Evolutionary conservation across 2,888 invertebrate species (phyloP), one percentile per base, ranked within the genome.

Genomic region (Clepsis dumicolana): DNA sequence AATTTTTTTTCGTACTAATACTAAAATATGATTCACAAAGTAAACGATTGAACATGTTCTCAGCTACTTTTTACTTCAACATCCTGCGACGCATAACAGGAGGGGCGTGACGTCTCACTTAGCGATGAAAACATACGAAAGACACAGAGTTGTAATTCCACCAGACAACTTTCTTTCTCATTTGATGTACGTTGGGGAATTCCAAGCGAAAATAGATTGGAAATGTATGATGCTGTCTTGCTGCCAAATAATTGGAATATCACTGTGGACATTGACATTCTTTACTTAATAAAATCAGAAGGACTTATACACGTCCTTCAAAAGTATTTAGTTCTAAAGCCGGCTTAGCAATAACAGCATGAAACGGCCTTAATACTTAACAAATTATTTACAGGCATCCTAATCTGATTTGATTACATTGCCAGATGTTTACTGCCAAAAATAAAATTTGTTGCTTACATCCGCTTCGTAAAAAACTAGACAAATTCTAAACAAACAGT

Each of bases 161-260:
- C 32, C 62, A 60, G 48, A 72, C 72, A 72, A 78, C 74, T 76
- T 77, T 73, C 74, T 71, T 63, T 67, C 70, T 63, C 53, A 67
- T 73, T 67, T 73, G 65, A 68, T 60, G 71, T 73, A 74, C 73
- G 76, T 72, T 73, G 72, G 83, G 81, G 83, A 84, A 87, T 85
- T 81, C 84, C 83, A 76, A 76, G 83, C 88, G 81, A 87, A 90
- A 92, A 91, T 92, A 92, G 90, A 88, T 84, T 80, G 81, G 80
- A 87, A 90, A 90, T 90, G 84, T 89, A 90, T 87, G 90, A 86
- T 87, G 86, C 82, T 81, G 87, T 80, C 74, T 75, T 81, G 82
- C 85, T 91, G 92, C 92, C 92, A 92, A 92, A 92, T 91, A 87
- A 86, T 90, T 87, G 71, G 82, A 87, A 91, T 93, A 90, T 83